Evolutionary conservation across 2,888 invertebrate genomes (phyloP), one percentile per base, ranked within the genome.

Genomic region (Serripes groenlandicus): DNA sequence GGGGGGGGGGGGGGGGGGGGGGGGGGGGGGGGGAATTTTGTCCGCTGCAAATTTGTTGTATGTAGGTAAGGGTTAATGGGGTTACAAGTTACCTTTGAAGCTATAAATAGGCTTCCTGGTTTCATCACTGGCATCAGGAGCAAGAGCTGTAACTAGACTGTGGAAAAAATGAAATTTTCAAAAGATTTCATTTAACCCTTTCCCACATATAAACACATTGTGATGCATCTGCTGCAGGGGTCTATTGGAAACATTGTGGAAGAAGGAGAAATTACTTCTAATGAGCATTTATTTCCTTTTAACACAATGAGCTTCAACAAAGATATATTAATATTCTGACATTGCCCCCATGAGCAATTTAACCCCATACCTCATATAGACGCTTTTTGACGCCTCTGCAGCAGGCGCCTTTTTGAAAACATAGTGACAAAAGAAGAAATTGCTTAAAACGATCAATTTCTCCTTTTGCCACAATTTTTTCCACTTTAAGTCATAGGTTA

Each of bases 61-160:
- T 49, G 49, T 2, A 2, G 23, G 23, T 23, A 56, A 26, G 54
- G 54, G n/a, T n/a, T 54, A 54, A 54, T 54, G n/a, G n/a, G 9
- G 42, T 49, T 21, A 56, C 3, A 11, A 1, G 18, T 3, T 71
- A 93, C 93, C 93, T 90, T 91, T 89, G 82, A 94, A 94, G 42
- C 90, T 89, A 81, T 90, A 93, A 18, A 93, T 69, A 15, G 94
- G 94, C 77, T 86, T 89, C 82, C 91, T 92, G n/a, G 91, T 83
- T 26, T 90, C 88, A 35, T 91, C 90, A 66, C 88, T 90, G n/a
- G 92, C 93, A 82, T 93, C 93, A 35, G 93, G 90, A 5, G 92
- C 90, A 30, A 94, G 78, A 64, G 92, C 90, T 75, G 89, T 81
- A 18, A 89, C 85, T 72, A 94, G 74, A 87, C 93, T 93, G 84